A percentile compares a stretch with the other conserved stretches of the same genome.
Evolutionary conservation across 1,140 invertebrate species (phyloP).

Genomic region (Hylaeus anthracinus): DNA sequence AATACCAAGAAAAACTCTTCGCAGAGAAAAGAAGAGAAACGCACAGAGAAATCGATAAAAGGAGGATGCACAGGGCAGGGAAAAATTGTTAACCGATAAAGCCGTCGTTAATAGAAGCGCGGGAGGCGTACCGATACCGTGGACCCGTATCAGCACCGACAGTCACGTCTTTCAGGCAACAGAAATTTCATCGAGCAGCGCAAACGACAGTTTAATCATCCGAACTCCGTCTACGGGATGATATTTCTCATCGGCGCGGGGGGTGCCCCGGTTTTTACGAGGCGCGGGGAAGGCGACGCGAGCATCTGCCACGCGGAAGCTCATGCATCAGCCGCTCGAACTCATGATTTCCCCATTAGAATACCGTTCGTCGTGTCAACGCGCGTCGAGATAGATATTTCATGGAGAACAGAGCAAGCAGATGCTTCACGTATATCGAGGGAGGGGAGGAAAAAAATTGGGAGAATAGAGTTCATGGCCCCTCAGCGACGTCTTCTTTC

Average conservation of each 20-base stretch:
- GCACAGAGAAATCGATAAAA: neutral
- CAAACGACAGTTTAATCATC: constrained; percentile 63
- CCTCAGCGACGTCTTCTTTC: constrained; percentile 12
- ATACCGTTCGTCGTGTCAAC: constrained; percentile 50
- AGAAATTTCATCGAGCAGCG: constrained; percentile 41
- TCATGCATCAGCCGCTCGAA: constrained; percentile 59
- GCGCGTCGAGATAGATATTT: constrained; percentile 64
- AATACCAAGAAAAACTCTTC: no score
- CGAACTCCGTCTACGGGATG: constrained; percentile 36
- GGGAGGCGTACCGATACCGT: constrained; percentile 8
- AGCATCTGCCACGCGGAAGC: constrained; percentile 48
- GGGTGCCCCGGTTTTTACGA: constrained; percentile 53
- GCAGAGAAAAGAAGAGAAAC: neutral
- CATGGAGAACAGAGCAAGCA: constrained; percentile 53
- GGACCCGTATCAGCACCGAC: neutral
- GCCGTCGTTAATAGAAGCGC: neutral
- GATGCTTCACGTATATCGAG: constrained; percentile 43
- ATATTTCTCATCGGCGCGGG: constrained; percentile 31
- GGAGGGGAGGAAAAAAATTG: neutral
- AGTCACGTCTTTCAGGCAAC: constrained; percentile 29
- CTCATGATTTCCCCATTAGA: constrained; percentile 67
- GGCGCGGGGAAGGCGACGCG: constrained; percentile 26
- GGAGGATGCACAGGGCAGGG: no score
- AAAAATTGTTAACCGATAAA: neutral
- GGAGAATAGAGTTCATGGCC: neutral